Conservation (phyloP, 2,888 invertebrate species). For the Scaptomyza parva region DNA sequence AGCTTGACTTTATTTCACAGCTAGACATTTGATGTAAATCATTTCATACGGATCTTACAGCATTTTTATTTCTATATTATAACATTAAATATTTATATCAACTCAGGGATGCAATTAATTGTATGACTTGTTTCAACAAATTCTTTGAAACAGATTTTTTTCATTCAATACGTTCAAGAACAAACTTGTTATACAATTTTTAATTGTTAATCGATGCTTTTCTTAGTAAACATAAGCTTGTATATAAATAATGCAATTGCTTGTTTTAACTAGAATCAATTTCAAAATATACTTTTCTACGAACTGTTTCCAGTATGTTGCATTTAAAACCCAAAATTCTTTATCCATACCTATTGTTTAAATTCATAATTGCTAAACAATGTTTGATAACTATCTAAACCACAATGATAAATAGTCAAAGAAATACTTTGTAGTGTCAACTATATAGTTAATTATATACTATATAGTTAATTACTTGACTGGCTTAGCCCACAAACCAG, state of each 20-base stretch:
- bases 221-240: not conserved
- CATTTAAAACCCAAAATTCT: too few species aligned
- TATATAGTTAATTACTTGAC: conserved; percentile 4
- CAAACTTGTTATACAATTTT: not conserved
- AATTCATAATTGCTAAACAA: not conserved
- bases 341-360: not conserved
- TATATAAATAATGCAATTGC: too few species aligned
- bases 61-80: not conserved
- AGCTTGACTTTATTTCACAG: not conserved
- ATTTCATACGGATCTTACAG: not conserved
- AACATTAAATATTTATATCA: not conserved
- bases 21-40: not conserved
- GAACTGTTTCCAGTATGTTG: not conserved
- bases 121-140: not conserved
- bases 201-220: not conserved
- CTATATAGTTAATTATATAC: too few species aligned
- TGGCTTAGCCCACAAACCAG: not conserved
- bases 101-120: not conserved
- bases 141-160: not conserved
- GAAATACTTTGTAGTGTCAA: not conserved
- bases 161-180: not conserved
- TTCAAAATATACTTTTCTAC: too few species aligned
- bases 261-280: too few species aligned
- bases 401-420: conserved; percentile 4
- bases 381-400: not conserved